Conservation (phyloP, 2,888 invertebrate species). For the Aspidiotus rigidus region DNA sequence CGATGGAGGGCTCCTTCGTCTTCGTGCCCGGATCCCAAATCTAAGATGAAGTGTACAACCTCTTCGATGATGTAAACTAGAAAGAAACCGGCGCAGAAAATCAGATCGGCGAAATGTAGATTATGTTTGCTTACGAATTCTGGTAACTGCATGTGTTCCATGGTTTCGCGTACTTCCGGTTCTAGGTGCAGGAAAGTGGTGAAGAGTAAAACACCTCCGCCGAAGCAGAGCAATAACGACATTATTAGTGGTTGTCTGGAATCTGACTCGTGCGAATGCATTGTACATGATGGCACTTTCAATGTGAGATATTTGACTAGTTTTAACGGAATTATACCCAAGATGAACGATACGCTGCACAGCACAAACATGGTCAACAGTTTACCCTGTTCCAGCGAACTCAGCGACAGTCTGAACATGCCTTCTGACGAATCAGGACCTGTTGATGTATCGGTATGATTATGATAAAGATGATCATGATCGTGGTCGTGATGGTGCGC, state of each 20-base stretch:
- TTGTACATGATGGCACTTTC: constrained; percentile 26
- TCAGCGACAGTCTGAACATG: constrained; percentile 16
- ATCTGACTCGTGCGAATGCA: constrained; percentile 35
- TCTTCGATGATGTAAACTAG: constrained; percentile 57
- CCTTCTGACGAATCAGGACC: background rate
- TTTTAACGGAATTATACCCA: constrained; percentile 65
- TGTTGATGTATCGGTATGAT: constrained; percentile 4
- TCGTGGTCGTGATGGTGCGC: constrained; percentile 22
- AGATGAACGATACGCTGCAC: constrained; percentile 61
- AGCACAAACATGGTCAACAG: constrained; percentile 68
- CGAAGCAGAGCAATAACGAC: constrained; percentile 54
- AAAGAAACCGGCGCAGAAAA: constrained; percentile 56
- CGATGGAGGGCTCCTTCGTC: constrained; percentile 47
- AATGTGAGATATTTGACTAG: constrained; percentile 54
- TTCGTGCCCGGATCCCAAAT: constrained; percentile 42
- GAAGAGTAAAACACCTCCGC: constrained; percentile 56
- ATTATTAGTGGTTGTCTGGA: constrained; percentile 44
- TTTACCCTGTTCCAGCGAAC: constrained; percentile 56
- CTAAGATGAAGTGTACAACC: constrained; percentile 50
- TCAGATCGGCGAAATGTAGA: constrained; percentile 50
- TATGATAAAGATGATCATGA: constrained; percentile 31
- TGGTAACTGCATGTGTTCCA: constrained; percentile 46
- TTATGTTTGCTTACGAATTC: constrained; percentile 41
- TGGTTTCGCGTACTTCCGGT: constrained; percentile 55
- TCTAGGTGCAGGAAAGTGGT: constrained; percentile 57